Base-by-base conservation (phyloP, 2,888 invertebrate species). In the Adineta ricciae region DNA sequence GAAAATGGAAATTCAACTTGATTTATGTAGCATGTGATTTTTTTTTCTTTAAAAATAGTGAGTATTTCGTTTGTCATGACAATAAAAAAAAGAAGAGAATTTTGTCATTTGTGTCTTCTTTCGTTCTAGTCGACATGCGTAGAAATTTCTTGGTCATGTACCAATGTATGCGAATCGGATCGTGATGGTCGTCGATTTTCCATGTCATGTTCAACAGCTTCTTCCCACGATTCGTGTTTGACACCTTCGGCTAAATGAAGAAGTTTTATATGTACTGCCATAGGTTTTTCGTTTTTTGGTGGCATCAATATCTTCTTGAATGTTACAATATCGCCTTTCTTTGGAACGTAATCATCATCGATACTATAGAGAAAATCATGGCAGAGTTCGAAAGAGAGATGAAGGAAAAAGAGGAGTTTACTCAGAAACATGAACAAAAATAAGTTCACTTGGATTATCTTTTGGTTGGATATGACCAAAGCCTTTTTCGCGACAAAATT, bases 341-440 rank as follows among this genome's bases (percentile, higher is more conserved):
- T 92, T 83, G 96, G 96, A 36, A 95, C 94, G 91, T 93, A 95
- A 90, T 96, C 96, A 73, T 95, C 96, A 91, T 96, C 96, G 89
- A 96, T 93, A 89, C 91, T 91, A 88, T 94, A 94, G 90, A 88
- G 88, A 87, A 87, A 86, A 83, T 83, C 36, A 78, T n/a, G n/a
- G n/a, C n/a, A n/a, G n/a, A 54, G 9, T 19, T 50, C 14, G 49
- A 38, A 78, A 41, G 9, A 21, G 2, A 41, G 41, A 41, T 24
- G 1, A 21, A 19, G 2, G 1, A 21, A 73, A 38, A 7, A 36
- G 24, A 73, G 38, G 24, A 24, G 92, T 94, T 93, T 92, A 96
- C 95, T 96, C 96, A 50, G 95, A 96, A 89, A 96, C 94, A 90
- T 96, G 96, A 73, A 95, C 93, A 91, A 96, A 96, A 87, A 95